Conservation (phyloP, 1,140 invertebrate genomes). For the Pseudomyrmex sp. region DNA sequence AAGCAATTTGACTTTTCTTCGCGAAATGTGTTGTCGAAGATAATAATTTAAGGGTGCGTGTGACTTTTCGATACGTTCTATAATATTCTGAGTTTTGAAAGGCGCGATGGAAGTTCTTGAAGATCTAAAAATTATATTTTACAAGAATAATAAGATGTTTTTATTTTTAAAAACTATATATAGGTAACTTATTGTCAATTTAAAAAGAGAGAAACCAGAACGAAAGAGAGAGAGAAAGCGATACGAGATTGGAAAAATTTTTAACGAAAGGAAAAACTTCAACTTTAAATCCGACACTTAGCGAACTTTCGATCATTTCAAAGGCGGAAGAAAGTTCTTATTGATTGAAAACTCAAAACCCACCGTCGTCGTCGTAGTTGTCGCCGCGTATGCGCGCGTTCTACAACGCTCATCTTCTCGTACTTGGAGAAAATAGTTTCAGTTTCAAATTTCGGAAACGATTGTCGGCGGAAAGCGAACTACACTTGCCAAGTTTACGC, state of each 20-base stretch:
- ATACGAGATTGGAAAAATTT: neutral
- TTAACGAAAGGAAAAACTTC: neutral
- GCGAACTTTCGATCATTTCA: neutral
- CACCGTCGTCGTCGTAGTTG: neutral
- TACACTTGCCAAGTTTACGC: conserved; percentile 21
- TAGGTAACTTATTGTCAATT: too few species aligned
- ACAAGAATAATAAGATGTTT: neutral
- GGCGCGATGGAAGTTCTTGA: neutral
- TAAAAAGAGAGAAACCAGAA: too few species aligned
- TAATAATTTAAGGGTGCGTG: conserved; percentile 9
- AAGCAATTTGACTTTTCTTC: neutral
- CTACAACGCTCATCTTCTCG: neutral
- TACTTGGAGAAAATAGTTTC: conserved; percentile 6
- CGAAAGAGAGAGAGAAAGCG: too few species aligned
- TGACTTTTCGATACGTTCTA: neutral
- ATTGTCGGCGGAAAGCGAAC: neutral
- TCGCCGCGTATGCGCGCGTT: too few species aligned
- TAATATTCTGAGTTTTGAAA: neutral
- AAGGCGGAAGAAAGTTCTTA: neutral
- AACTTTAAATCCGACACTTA: neutral
- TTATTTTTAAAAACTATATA: too few species aligned
- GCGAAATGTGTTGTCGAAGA: neutral
- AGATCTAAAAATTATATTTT: neutral
- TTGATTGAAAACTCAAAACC: neutral
- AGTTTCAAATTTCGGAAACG: neutral